Conservation (phyloP, 2,797 vertebrate genomes). For the Syndactyla subalaris region DNA sequence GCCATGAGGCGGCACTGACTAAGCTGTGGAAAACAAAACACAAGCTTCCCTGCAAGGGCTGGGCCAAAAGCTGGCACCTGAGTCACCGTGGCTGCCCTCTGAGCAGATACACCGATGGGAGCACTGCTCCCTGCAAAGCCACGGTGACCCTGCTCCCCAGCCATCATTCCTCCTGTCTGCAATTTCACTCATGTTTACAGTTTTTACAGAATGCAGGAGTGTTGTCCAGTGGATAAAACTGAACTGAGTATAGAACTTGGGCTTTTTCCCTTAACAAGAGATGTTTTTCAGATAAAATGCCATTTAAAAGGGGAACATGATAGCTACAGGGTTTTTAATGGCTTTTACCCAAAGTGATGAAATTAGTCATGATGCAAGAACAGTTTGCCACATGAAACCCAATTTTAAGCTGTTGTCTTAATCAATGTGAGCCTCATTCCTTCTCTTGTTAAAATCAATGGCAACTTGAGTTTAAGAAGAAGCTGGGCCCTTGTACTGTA, state of each 20-base stretch:
- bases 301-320: background rate
- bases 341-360: background rate
- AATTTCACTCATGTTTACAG: background rate
- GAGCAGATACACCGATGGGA: accelerated
- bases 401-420: background rate
- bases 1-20: background rate
- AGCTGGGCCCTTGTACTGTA: background rate
- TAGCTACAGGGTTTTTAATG: background rate
- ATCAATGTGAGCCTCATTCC: background rate
- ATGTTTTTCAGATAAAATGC: background rate
- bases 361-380: background rate
- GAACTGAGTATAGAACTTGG: background rate
- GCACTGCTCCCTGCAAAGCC: accelerated
- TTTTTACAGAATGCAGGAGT: background rate
- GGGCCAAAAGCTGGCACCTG: background rate
- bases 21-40: background rate
- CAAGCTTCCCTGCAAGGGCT: background rate
- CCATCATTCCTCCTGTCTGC: accelerated
- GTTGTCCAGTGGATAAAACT: background rate
- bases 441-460: conserved; percentile 11
- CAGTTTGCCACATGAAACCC: background rate
- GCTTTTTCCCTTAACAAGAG: background rate
- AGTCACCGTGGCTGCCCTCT: accelerated
- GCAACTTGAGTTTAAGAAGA: background rate
- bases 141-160: background rate